Conservation (phyloP, 1,140 invertebrate genomes). For the silkworm (Bombyx mori) region DNA sequence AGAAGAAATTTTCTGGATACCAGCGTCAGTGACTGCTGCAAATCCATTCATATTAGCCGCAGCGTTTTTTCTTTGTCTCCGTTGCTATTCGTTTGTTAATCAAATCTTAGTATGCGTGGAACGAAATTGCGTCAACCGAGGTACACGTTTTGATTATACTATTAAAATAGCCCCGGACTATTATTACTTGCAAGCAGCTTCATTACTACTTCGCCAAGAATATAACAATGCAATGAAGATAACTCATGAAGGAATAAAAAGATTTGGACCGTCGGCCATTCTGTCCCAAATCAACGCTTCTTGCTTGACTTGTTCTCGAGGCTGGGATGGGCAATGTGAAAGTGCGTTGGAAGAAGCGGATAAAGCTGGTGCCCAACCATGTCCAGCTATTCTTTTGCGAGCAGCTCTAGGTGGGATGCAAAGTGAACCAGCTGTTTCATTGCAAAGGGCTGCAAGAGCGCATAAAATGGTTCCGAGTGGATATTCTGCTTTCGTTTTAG, state of each 20-base stretch:
- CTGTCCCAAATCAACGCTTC: constrained; percentile 47
- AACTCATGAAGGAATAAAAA: constrained; percentile 32
- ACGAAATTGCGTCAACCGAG: constrained; percentile 31
- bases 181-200: constrained; percentile 45
- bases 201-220: constrained; percentile 32
- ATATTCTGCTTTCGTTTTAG: constrained; percentile 41
- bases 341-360: constrained; percentile 38
- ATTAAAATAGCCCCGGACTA: constrained; percentile 24
- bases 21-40: constrained; percentile 22
- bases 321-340: constrained; percentile 54
- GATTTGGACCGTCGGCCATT: constrained; percentile 41
- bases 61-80: constrained; percentile 58
- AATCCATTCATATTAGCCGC: constrained; percentile 50
- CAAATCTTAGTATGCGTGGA: constrained; percentile 41
- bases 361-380: constrained; percentile 29
- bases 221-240: constrained; percentile 31
- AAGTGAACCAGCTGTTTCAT: constrained; percentile 25
- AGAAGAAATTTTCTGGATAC: constrained; percentile 55
- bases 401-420: constrained; percentile 38
- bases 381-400: constrained; percentile 35
- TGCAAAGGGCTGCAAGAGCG: constrained; percentile 50
- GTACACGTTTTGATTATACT: constrained; percentile 19
- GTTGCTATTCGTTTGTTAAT: constrained; percentile 46
- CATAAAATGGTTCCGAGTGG: constrained; percentile 48
- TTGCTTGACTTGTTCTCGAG: constrained; percentile 32